A percentile compares a stretch with the other conserved stretches of the same genome.
Evolutionary conservation across 2,888 invertebrate species (phyloP).

Genomic region (Geophilus truncorum): DNA sequence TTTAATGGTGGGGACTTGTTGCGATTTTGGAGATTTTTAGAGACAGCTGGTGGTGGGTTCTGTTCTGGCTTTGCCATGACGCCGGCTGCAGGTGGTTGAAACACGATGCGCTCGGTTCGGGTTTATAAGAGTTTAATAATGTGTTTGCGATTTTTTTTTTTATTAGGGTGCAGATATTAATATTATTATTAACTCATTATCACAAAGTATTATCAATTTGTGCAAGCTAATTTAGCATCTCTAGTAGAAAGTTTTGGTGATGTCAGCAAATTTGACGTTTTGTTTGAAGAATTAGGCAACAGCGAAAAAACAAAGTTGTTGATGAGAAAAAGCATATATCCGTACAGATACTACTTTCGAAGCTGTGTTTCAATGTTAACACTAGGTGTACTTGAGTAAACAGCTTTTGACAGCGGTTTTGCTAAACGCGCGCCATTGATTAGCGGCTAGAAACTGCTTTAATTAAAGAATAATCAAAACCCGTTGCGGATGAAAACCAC

Average conservation of each 20-base stretch:
- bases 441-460: not conserved
- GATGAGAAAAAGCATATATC: no score
- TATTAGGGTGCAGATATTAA: no score
- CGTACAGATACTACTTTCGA: no score
- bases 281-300: no score
- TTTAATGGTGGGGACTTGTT: constrained; percentile 11
- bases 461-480: not conserved
- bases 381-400: no score
- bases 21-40: constrained; percentile 1
- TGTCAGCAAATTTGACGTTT: no score
- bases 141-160: not conserved
- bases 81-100: not conserved
- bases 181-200: no score
- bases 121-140: not conserved
- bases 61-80: not conserved
- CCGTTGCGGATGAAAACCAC: not conserved
- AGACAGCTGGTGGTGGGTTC: not conserved
- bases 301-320: no score
- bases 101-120: not conserved
- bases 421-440: not conserved
- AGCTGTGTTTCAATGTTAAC: no score
- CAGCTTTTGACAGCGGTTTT: not conserved
- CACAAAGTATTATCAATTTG: no score
- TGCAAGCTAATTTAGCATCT: no score
- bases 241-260: no score